These are phyloP conservation scores for Melanerpes aurifrons DNA, from an alignment of 2,113 vertebrate species.

Conservation along the genomic window DNA sequence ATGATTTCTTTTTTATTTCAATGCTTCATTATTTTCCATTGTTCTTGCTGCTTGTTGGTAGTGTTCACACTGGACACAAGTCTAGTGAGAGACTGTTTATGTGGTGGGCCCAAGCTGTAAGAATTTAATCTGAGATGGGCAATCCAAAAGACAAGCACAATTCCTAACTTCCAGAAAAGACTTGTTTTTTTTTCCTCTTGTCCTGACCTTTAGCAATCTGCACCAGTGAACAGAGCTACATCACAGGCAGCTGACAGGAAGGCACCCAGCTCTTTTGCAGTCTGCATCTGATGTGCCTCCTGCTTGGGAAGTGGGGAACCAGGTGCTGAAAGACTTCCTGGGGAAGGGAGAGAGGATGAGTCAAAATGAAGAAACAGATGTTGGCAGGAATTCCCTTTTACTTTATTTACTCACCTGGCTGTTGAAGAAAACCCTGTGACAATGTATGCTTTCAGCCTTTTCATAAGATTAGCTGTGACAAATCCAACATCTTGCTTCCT, in stretches of 20 bases:
- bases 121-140: neutral
- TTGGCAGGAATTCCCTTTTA: neutral
- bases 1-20: neutral
- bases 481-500: neutral
- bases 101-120: neutral
- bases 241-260: neutral
- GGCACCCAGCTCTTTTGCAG: neutral
- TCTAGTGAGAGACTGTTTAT: neutral
- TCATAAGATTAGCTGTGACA: neutral
- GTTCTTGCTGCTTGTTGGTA: neutral
- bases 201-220: constrained; percentile 6
- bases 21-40: neutral
- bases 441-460: neutral
- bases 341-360: neutral
- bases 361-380: neutral
- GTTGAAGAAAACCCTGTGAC: neutral
- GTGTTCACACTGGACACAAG: neutral
- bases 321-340: neutral
- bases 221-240: neutral
- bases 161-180: neutral
- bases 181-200: neutral
- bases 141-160: neutral
- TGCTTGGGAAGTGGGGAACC: rapidly evolving
- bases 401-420: constrained; percentile 14
- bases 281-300: neutral